Base-by-base conservation (phyloP, 2,113 vertebrate species). In the Stigmatopora argus region DNA sequence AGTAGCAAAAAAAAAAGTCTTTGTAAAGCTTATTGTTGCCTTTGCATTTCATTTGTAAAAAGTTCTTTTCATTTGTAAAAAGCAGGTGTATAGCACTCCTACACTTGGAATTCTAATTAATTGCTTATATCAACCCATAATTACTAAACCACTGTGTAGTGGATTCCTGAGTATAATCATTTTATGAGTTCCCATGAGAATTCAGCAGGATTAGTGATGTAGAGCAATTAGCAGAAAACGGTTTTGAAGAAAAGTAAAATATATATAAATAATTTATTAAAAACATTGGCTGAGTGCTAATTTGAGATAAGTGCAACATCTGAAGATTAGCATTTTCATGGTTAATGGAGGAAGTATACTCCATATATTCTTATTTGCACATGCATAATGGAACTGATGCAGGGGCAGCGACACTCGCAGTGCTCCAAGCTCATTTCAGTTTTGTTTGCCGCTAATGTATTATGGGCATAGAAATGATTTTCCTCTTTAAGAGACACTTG, bases 71-170 rank as follows among this genome's bases (percentile, higher is more conserved):
- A 34, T 13, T 18, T 23, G 0, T 53, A 41, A 4, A 15, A 19
- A 31, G n/a, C 35, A 48, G 53, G n/a, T 11, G 31, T 21, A 66
- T 69, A 17, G 49, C 15, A 7, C n/a, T 18, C 48, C 15, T 18
- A 1, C 48, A 18, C 48, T 5, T 49, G 4, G 48, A 49, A 49
- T 49, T 49, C 48, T 18, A 49, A 49, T 49, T 18, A 51, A 66
- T 58, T 64, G 66, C 26, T 45, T 0, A 23, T 61, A 60, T 64
- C 57, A 26, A 18, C 14, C 52, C 49, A 55, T 53, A 66, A 61
- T 71, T 34, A 49, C 12, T 45, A 41, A 45, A 31, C 53, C 23
- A 31, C 26, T 15, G 53, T 1, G 15, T 31, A 31, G 14, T 15
- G 23, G 23, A 8, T 56, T 13, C 5, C 53, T 15, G 23, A 56